Conservation (phyloP, 2,113 vertebrate species). For the Limanda limanda region DNA sequence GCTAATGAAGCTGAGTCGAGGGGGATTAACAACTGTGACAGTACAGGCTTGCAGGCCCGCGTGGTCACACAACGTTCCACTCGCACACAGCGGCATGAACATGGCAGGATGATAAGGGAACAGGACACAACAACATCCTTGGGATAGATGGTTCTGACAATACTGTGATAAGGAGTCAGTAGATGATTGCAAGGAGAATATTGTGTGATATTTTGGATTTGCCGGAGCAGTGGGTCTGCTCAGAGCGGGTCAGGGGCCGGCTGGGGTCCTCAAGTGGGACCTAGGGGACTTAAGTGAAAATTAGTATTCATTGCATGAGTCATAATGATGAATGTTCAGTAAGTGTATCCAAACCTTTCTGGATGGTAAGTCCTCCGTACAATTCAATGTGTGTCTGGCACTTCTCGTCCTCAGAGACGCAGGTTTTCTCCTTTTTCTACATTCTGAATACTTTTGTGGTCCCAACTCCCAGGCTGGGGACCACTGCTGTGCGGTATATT, state of each 20-base stretch:
- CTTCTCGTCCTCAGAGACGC: neutral
- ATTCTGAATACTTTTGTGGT: neutral
- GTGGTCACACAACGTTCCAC: slow-evolving; percentile 31
- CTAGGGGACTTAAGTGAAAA: neutral
- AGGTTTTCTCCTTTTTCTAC: neutral
- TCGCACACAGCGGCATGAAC: slow-evolving; percentile 26
- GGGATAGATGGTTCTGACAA: slow-evolving; percentile 49
- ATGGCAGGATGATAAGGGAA: slow-evolving; percentile 39
- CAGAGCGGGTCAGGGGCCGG: neutral
- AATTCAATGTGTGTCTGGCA: neutral
- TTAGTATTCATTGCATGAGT: neutral
- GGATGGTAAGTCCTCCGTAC: neutral
- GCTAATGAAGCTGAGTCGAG: slow-evolving; percentile 64
- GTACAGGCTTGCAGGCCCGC: slow-evolving; percentile 57
- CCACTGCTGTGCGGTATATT: neutral
- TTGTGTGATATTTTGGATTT: slow-evolving; percentile 11
- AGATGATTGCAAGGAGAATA: neutral
- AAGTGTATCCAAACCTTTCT: neutral
- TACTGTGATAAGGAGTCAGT: slow-evolving; percentile 41
- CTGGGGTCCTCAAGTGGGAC: neutral
- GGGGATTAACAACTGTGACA: slow-evolving; percentile 70
- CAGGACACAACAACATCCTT: slow-evolving; percentile 63
- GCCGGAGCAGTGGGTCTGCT: neutral
- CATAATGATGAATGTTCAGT: neutral
- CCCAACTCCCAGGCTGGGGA: neutral